phyloP scores from a whole-genome alignment of 2,797 vertebrate genomes.

The Coregonus suidteri region DNA sequence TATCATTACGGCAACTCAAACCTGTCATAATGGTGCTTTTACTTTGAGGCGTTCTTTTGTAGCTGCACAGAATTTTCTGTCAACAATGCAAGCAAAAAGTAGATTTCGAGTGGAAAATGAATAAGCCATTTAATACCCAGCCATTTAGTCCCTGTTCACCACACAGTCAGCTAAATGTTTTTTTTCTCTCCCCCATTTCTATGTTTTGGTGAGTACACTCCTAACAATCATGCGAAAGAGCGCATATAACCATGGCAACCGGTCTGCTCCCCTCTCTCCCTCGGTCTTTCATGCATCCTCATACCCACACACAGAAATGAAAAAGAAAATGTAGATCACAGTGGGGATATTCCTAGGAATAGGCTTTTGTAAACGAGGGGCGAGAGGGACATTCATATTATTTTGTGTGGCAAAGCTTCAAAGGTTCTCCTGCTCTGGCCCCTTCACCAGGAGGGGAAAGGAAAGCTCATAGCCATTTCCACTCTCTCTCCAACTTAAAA shows the following conservation, averaged over 20 bases:
- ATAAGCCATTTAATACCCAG: not conserved
- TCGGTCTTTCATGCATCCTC: conserved; percentile 49
- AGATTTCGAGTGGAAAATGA: not conserved
- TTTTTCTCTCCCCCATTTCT: not conserved
- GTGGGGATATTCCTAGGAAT: conserved; percentile 46
- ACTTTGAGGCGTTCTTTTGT: not conserved
- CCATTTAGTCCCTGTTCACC: not conserved
- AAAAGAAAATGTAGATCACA: conserved; percentile 41
- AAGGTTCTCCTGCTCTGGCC: conserved; percentile 39
- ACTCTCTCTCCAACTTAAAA: conserved; percentile 32
- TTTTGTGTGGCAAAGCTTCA: conserved; percentile 63
- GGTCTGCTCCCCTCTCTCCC: conserved; percentile 32
- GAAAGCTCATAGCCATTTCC: conserved; percentile 28
- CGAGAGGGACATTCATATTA: conserved; percentile 68
- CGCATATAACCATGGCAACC: conserved; percentile 69
- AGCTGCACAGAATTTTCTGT: not conserved
- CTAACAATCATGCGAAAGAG: conserved; percentile 57
- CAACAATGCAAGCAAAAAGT: not conserved
- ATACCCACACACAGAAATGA: conserved; percentile 43
- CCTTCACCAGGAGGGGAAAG: conserved; percentile 3
- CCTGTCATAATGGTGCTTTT: no score
- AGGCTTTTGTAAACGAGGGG: conserved; percentile 58
- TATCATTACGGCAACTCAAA: no score
- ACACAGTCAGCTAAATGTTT: not conserved
- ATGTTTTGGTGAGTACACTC: conserved; percentile 25